Conservation (phyloP, 1,140 invertebrate species). For the Euwallacea fornicatus region DNA sequence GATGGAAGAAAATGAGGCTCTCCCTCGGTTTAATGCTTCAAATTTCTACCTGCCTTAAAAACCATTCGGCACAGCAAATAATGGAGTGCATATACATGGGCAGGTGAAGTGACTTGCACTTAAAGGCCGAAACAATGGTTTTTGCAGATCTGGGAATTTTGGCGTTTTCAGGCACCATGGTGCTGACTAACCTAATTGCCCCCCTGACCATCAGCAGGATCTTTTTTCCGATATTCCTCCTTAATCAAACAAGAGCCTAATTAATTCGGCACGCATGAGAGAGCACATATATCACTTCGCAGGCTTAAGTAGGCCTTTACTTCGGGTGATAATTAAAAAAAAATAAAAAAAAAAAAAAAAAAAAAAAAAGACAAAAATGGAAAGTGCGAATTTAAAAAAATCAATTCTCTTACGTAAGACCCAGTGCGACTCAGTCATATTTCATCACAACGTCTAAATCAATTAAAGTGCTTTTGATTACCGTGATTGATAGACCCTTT, state of each 20-base stretch:
- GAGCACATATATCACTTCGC: conserved; percentile 3
- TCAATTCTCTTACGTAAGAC: conserved; percentile 15
- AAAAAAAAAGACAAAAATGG: too few species aligned
- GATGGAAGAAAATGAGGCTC: neutral
- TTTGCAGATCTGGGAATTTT: conserved; percentile 2
- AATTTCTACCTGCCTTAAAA: conserved; percentile 2
- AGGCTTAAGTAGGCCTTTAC: neutral
- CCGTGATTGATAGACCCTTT: conserved; percentile 4
- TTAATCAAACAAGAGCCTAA: neutral
- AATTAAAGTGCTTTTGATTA: conserved; percentile 11
- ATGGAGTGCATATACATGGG: conserved; percentile 2
- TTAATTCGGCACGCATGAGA: conserved; percentile 3
- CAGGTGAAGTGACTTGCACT: conserved; percentile 1
- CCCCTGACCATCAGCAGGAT: too few species aligned
- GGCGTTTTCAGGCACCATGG: too few species aligned
- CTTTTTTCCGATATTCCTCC: too few species aligned
- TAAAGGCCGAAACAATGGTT: conserved; percentile 1
- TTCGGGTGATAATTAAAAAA: conserved; percentile 1
- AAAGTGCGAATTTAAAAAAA: conserved; percentile 16
- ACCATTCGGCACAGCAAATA: conserved; percentile 1
- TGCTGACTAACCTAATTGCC: too few species aligned
- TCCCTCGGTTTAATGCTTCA: neutral
- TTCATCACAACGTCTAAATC: conserved; percentile 21
- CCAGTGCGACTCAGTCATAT: neutral
- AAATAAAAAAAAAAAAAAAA: too few species aligned